Base-by-base conservation (phyloP, 2,797 vertebrate species). In the Austrolebias charrua region DNA sequence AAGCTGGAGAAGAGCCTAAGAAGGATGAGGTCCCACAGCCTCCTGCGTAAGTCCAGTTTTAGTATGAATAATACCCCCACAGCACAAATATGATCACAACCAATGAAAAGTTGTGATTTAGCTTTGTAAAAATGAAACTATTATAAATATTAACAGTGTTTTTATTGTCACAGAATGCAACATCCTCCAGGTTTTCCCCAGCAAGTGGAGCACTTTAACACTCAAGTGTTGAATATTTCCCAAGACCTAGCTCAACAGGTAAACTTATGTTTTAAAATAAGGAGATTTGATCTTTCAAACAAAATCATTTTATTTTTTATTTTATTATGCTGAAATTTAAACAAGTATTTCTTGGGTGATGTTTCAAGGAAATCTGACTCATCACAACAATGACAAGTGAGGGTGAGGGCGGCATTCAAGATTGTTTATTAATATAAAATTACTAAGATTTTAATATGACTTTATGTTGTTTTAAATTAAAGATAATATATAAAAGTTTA, bases 161-260 rank as follows among this genome's bases (percentile, higher is more conserved):
- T 70, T 48, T 56, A 57, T 82, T 93, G 91, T 84, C 16, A 1
- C 79, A 92, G 89, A 73, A 75, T 86, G 75, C 96, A 95, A 49
- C 94, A 94, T 47, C 90, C 93, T 75, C 73, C 92, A 73, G 88
- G 88, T 45, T 97, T 95, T 81, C 76, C 93, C 63, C 94, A 94
- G 28, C 86, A 93, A 68, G 90, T 94, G 92, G 94, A 97, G 79
- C 95, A 93, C 70, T 97, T 96, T 84, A 95, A 94, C 29, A 92
- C 94, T 10, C 92, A 92, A 15, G 92, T 96, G 92, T 91, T 95
- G 79, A 92, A 94, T 66, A 86, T 95, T 18, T 91, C 92, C 1
- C 97, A 96, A 73, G 95, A 97, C 65, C 78, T 88, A 1, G 90
- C 92, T 11, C 96, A 96, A 46, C 96, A 98, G 95, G 96, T 98